Evolutionary conservation across 2,888 invertebrate species (phyloP), one percentile per base, ranked within the genome.

Genomic region (Antitype chi): DNA sequence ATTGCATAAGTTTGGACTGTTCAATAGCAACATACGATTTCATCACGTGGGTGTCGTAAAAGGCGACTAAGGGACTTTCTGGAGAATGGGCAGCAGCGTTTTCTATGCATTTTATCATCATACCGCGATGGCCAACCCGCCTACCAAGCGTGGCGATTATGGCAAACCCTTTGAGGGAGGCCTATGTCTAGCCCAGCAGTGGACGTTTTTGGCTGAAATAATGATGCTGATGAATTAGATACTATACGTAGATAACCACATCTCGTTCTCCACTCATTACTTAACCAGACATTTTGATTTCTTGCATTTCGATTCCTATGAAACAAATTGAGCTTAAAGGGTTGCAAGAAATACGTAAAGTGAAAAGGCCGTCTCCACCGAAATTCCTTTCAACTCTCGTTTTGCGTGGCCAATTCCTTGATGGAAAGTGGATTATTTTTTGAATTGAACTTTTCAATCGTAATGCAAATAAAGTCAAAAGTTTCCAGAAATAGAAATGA

Each of bases 311-410:
- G 88, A 92, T 92, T 92, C 89, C 91, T 87, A 90, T 92, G 90
- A 92, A 94, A 91, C 90, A 93, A 94, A 95, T 94, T 93, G 92
- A 93, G 93, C 94, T 92, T 92, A 94, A 93, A 93, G 92, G 91
- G 90, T 93, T 92, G 90, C 89, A 93, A 91, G 91, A 90, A 91
- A 94, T 91, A 92, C 89, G 90, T 88, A 88, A 89, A 92, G 87
- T 89, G 85, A 84, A 91, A 87, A 88, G 88, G 83, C 86, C 85
- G 84, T 88, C 75, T 32, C 76, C 76, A 80, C 68, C 49, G 75
- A 78, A 81, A 83, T 82, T 88, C 78, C 78, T 87, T 81, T 78
- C 63, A 69, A 75, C 74, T 80, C 70, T 70, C 72, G 63, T 67
- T 70, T 79, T 73, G 81, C 67, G 68, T 62, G 59, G 75, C 74